A percentile compares a stretch with the other conserved stretches of the same genome.
These are phyloP conservation scores for Melanerpes aurifrons DNA, from an alignment of 2,113 vertebrate genomes.

Conservation along the genomic window DNA sequence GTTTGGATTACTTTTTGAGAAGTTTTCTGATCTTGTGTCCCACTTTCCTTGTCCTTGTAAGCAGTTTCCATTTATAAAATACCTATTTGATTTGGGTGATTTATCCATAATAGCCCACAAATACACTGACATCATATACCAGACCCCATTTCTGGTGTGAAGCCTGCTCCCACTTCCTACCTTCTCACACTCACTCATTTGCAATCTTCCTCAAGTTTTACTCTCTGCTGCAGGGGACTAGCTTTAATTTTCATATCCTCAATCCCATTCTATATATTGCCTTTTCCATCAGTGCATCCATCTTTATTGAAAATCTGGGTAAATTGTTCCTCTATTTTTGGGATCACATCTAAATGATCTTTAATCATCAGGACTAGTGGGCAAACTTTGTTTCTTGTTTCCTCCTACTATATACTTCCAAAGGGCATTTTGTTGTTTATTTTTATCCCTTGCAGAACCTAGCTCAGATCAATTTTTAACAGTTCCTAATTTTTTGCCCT, in stretches of 20 bases:
- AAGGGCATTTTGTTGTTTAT: not conserved
- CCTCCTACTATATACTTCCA: not conserved
- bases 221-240: not conserved
- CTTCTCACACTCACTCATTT: not conserved
- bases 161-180: not conserved
- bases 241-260: not conserved
- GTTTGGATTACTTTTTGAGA: not conserved
- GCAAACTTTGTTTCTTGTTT: not conserved
- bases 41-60: not conserved
- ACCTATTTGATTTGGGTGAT: not conserved
- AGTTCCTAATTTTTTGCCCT: not conserved
- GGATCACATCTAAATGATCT: not conserved
- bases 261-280: not conserved
- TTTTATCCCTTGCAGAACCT: not conserved
- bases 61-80: not conserved
- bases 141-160: not conserved
- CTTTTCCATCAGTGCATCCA: not conserved
- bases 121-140: not conserved
- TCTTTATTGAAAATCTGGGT: not conserved
- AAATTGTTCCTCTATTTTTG: not conserved
- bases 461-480: not conserved
- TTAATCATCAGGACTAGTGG: not conserved
- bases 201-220: not conserved
- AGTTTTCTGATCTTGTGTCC: not conserved
- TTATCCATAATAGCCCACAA: not conserved